Base-by-base conservation (phyloP, 2,797 vertebrate genomes). In the Alca torda region DNA sequence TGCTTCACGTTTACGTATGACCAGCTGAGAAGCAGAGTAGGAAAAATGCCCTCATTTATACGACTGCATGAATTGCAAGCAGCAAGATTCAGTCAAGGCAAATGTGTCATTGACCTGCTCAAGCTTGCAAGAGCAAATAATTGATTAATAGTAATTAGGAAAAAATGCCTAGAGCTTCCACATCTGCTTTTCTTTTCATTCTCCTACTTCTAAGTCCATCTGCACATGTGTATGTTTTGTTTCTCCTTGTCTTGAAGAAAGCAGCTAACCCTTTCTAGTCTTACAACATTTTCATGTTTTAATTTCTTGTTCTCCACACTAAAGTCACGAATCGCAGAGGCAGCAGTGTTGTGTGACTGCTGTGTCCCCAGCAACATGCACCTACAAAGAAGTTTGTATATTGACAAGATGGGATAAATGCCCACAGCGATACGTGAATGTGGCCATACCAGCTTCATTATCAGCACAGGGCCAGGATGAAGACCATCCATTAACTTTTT, bases 381-480 rank as follows among this genome's bases (percentile, higher is more conserved):
- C 72, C 39, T 64, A 45, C 7, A 51, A 25, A 26, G 70, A 73
- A 81, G 70, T 65, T 64, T 68, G 35, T 16, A 48, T 53, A 8
- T 25, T 35, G n/a, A n/a, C 56, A 46, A 46, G 81, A 56, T 61
- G 21, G 81, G 51, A 33, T 23, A 41, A 51, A 57, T 1, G 16
- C 35, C 14, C 23, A 10, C 43, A 50, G 45, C 1, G 2, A 30
- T 37, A 54, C 2, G 4, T 20, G 31, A 70, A 59, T 7, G 1
- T 8, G 18, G 39, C 17, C 5, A 1, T 26, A 11, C 2, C 3
- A 51, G 24, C 25, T 63, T 45, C 50, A 0, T 30, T n/a, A 23
- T 3, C 48, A 28, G 26, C 35, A 15, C 20, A 30, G 43, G 33
- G 28, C 8, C 50, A 28, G 43, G 43, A 51, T n/a, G 15, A 13